Conservation (phyloP, 2,113 vertebrate species). For the Gopherus evgoodei region DNA sequence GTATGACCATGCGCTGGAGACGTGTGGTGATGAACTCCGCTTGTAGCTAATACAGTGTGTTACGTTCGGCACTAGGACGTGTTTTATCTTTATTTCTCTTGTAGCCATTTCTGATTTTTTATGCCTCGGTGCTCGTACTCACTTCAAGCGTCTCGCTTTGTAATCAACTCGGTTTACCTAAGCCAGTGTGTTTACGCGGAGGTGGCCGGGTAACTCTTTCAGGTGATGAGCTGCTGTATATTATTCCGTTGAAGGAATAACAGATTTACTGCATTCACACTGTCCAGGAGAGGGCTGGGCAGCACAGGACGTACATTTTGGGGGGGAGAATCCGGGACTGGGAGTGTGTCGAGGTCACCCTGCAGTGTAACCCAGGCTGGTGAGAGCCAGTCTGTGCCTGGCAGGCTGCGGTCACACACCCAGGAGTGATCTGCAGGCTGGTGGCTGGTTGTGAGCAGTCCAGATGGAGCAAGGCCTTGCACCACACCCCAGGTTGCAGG, state of each 20-base stretch:
- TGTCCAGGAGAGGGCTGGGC: neutral
- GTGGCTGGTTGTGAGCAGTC: too few species aligned
- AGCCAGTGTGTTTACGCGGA: neutral
- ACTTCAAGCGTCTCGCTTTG: neutral
- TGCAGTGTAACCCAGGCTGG: neutral
- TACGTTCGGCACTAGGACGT: neutral
- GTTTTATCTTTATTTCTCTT: neutral
- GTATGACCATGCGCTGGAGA: too few species aligned
- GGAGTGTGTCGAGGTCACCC: neutral
- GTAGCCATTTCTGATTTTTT: neutral
- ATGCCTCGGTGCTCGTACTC: neutral
- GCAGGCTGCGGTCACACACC: neutral
- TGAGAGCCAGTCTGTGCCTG: too few species aligned
- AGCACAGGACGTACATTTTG: too few species aligned
- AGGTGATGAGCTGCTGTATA: neutral
- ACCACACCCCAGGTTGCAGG: too few species aligned
- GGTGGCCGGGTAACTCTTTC: neutral
- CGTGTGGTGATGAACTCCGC: too few species aligned
- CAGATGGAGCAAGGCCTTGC: too few species aligned
- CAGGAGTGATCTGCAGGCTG: neutral
- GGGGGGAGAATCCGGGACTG: too few species aligned
- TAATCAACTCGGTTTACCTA: neutral
- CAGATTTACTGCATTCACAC: neutral
- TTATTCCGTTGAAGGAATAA: neutral
- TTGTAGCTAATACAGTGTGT: neutral